phyloP scores from a whole-genome alignment of 2,888 invertebrate genomes.

The Morpho deidamia region DNA sequence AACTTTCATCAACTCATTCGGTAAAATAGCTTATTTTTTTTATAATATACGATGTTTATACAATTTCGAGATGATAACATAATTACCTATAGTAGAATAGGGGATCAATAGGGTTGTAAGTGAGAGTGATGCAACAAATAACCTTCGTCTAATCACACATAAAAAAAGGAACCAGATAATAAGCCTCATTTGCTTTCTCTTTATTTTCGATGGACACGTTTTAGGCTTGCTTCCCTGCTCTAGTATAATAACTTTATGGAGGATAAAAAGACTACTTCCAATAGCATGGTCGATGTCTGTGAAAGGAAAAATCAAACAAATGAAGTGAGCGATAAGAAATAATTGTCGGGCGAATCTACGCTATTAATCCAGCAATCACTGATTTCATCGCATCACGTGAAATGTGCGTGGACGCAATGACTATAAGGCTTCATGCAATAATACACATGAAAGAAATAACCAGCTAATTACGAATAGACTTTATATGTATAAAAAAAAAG shows the following conservation, averaged over 20 bases:
- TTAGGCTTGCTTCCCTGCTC: too few species aligned
- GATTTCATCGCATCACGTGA: constrained; percentile 38
- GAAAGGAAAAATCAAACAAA: constrained; percentile 28
- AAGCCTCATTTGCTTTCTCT: too few species aligned
- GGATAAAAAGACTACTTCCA: too few species aligned
- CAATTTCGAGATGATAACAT: not conserved
- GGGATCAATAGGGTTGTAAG: too few species aligned
- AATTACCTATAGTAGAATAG: too few species aligned
- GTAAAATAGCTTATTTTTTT: too few species aligned
- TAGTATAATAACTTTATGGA: too few species aligned
- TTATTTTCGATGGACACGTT: too few species aligned
- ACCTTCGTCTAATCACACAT: too few species aligned
- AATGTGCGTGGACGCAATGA: constrained; percentile 31
- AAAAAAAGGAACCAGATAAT: too few species aligned
- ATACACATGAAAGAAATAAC: constrained; percentile 5
- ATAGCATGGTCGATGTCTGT: not conserved
- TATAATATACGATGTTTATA: constrained; percentile 5
- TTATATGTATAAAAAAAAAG: too few species aligned
- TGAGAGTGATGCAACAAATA: too few species aligned
- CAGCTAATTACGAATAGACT: constrained; percentile 2
- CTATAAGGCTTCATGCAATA: constrained; percentile 17
- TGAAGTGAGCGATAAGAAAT: constrained; percentile 31
- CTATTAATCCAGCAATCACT: constrained; percentile 38
- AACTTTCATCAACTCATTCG: not conserved
- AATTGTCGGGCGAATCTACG: constrained; percentile 31